A percentile compares a stretch with the other conserved stretches of the same genome.
These are phyloP conservation scores for Eurois occulta DNA, from an alignment of 2,888 invertebrate genomes.

Conservation along the genomic window DNA sequence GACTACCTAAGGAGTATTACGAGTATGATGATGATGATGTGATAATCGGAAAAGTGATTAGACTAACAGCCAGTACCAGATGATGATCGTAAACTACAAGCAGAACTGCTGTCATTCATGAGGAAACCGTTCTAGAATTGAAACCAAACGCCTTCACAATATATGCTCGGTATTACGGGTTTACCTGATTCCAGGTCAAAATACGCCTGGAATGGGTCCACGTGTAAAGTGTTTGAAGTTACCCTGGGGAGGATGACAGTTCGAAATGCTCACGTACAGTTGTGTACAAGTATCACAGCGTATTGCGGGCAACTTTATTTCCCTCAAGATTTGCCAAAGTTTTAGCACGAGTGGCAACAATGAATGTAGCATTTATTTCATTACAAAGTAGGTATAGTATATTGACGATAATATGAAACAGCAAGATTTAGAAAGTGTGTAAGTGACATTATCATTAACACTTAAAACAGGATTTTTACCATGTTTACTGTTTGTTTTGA, in stretches of 20 bases:
- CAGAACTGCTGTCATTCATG: neutral
- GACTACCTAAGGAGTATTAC: too few relatives aligned
- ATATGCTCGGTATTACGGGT: neutral
- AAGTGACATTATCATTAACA: too few relatives aligned
- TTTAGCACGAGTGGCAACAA: neutral
- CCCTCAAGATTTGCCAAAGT: neutral
- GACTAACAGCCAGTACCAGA: neutral
- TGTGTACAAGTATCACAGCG: neutral
- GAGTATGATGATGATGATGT: neutral
- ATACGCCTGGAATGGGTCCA: neutral
- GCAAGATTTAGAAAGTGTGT: neutral
- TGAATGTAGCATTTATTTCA: neutral
- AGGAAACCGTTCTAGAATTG: neutral
- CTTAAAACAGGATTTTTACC: too few relatives aligned
- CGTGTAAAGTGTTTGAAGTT: neutral
- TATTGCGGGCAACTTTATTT: neutral
- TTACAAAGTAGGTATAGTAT: neutral
- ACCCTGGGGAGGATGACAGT: neutral
- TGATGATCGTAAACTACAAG: neutral
- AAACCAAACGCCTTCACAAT: neutral
- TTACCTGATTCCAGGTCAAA: neutral
- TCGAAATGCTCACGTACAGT: neutral
- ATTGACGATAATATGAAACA: neutral
- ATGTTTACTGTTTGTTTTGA: too few relatives aligned
- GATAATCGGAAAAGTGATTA: neutral